phyloP scores from a whole-genome alignment of 2,797 vertebrate genomes.

The Syngnathus rostellatus region DNA sequence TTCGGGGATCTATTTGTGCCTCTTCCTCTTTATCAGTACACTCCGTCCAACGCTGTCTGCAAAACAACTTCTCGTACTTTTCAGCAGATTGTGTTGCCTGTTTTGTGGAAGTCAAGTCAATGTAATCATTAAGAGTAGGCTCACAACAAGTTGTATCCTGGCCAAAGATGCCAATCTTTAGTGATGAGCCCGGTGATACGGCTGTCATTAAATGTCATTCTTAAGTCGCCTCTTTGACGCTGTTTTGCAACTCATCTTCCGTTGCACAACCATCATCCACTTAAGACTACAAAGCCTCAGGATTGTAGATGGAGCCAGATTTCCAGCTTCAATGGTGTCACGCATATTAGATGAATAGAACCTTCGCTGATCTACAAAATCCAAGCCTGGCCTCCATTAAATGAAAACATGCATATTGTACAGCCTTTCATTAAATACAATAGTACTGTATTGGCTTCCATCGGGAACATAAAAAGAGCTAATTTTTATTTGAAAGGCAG shows the following conservation, averaged over 20 bases:
- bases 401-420: constrained; percentile 13
- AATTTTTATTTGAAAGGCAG: neutral
- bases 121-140: constrained; percentile 8
- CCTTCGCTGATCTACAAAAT: neutral
- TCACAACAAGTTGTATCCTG: constrained; percentile 3
- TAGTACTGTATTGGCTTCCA: constrained; percentile 1
- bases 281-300: constrained; percentile 19
- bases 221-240: constrained; percentile 2
- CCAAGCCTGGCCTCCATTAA: constrained; percentile 7
- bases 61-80: constrained; percentile 22
- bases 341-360: constrained; percentile 18
- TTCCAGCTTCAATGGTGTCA: constrained; percentile 22
- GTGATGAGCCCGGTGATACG: constrained; percentile 37
- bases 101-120: constrained; percentile 33
- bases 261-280: constrained; percentile 28
- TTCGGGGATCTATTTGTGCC: neutral
- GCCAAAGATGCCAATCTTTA: constrained; percentile 35
- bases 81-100: constrained; percentile 26
- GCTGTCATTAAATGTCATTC: constrained; percentile 14
- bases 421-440: neutral
- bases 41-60: constrained; percentile 12
- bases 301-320: constrained; percentile 16
- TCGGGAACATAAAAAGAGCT: constrained; percentile 3
- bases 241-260: constrained; percentile 10
- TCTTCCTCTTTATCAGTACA: constrained; percentile 7